Evolutionary conservation across 2,797 vertebrate genomes (phyloP).

Genomic region (Hoplostethus atlanticus): DNA sequence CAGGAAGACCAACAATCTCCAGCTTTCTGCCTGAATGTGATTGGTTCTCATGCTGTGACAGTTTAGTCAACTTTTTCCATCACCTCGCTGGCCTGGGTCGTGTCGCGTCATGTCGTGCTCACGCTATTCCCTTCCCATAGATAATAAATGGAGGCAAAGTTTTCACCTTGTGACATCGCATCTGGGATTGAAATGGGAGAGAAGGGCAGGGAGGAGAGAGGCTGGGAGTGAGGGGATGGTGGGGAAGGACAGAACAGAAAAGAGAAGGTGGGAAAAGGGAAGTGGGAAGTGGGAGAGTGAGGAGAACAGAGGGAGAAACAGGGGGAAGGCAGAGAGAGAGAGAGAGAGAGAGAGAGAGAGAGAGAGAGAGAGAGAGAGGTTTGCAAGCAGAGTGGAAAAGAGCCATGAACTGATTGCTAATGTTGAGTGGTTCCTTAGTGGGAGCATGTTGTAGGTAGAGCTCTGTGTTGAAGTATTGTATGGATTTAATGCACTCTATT

Average conservation of each 20-base stretch:
- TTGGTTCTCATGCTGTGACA: too few relatives aligned
- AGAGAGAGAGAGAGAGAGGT: slow-evolving; percentile 20
- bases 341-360: slow-evolving; percentile 1
- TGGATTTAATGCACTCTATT: slow-evolving; percentile 33
- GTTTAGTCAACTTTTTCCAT: too few relatives aligned
- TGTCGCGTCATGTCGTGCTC: too few relatives aligned
- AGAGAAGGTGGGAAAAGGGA: neutral
- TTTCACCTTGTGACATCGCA: too few relatives aligned
- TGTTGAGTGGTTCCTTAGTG: slow-evolving; percentile 18
- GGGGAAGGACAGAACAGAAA: neutral
- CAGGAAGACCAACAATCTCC: too few relatives aligned
- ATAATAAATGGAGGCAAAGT: too few relatives aligned
- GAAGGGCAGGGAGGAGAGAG: slow-evolving; percentile 5
- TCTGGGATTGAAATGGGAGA: neutral
- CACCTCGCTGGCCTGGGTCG: too few relatives aligned
- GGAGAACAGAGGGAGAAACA: neutral
- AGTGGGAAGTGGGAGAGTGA: neutral
- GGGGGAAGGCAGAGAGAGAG: slow-evolving; percentile 1
- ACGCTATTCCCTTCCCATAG: too few relatives aligned
- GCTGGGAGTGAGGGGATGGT: neutral
- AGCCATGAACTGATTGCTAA: slow-evolving; percentile 33
- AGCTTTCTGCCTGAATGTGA: too few relatives aligned
- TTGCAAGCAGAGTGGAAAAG: neutral
- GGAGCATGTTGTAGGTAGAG: slow-evolving; percentile 25
- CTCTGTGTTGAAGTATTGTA: slow-evolving; percentile 37